Conservation (phyloP, 2,113 vertebrate genomes). For the Delphinapterus leucas region DNA sequence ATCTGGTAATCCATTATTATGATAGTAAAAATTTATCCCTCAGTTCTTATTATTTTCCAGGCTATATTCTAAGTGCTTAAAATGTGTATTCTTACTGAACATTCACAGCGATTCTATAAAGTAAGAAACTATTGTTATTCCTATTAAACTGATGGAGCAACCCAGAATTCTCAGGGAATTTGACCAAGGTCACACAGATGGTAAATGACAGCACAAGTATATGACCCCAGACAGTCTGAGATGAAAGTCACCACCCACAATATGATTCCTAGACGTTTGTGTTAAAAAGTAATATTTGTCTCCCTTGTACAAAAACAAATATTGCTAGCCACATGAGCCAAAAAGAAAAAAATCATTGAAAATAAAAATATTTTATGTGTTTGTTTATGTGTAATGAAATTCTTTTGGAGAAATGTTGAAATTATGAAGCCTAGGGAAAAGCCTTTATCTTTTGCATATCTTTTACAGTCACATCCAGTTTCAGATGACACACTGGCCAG, state of each 20-base stretch:
- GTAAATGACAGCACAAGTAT: neutral
- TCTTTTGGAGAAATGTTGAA: neutral
- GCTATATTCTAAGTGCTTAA: neutral
- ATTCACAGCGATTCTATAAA: neutral
- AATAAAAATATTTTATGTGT: neutral
- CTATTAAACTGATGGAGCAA: neutral
- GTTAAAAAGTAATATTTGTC: neutral
- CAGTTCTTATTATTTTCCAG: neutral
- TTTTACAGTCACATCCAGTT: neutral
- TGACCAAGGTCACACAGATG: neutral
- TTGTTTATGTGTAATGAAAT: neutral
- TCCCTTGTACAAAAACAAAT: neutral
- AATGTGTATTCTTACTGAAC: neutral
- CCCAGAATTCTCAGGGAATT: neutral
- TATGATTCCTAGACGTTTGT: neutral
- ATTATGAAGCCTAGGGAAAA: neutral
- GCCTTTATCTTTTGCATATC: neutral
- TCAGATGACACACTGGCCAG: neutral
- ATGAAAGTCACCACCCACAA: neutral
- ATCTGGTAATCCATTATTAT: neutral
- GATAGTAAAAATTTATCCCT: neutral
- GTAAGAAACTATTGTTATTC: neutral
- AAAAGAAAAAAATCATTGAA: neutral
- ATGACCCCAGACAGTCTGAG: neutral
- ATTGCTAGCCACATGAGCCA: neutral